Evolutionary conservation across 2,888 invertebrate species (phyloP), one percentile per base, ranked within the genome.

Genomic region (Trisateles emortualis): DNA sequence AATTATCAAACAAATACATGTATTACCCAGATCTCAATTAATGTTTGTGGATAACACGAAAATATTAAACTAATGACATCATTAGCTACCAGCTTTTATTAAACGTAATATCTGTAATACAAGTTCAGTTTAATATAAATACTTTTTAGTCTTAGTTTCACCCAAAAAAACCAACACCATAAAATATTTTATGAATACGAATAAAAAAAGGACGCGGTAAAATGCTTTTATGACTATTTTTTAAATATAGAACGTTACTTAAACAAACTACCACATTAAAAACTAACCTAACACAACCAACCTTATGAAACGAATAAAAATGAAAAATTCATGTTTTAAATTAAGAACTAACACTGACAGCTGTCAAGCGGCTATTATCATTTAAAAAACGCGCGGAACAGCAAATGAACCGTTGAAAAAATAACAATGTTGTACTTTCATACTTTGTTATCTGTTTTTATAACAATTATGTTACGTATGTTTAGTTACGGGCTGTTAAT

Each of bases 271-370:
- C 40, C 38, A 16, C 51, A 51, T 60, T 62, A 59, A 59, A 48
- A 71, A 64, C 68, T 68, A 70, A 76, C 74, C 74, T 70, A 70
- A 70, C 67, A 57, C 72, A 82, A 74, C 72, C 71, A 73, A 74
- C 76, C 76, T 84, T 81, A 83, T 82, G 84, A 81, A 81, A 67
- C 77, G 76, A 84, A 82, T 84, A 86, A 83, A 86, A 83, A 78
- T 63, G 56, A 59, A 52, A 70, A 84, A 86, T 87, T 90, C 26
- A 1, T 84, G 81, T 86, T 90, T 91, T 88, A 86, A 88, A 89
- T 90, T 88, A 88, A 85, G 88, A 89, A 84, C 83, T 81, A 85
- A 84, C 86, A 81, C 59, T 87, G 90, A 89, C 92, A 92, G 90
- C 89, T 90, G 90, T 84, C 88, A 73, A 78, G 75, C 80, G 76